Percentiles rank a stretch among this genome's conserved stretches.
Evolutionary conservation across 2,113 vertebrate species (phyloP).

Genomic region (Pseudopipra pipra): DNA sequence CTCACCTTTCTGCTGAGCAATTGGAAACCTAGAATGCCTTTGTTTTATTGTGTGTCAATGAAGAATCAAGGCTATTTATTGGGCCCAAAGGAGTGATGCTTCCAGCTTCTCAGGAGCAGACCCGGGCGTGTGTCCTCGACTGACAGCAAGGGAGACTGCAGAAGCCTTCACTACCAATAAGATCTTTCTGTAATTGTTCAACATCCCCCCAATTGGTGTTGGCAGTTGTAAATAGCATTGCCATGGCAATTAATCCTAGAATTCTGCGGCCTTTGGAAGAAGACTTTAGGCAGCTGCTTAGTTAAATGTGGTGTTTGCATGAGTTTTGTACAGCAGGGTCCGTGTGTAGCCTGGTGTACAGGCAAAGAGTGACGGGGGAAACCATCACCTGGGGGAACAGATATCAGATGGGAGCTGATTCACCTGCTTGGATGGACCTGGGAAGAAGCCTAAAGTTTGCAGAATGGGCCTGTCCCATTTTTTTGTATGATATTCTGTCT

Average conservation of each 20-base stretch:
- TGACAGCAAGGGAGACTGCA: background rate
- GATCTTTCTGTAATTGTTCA: background rate
- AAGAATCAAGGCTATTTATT: background rate
- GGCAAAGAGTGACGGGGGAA: background rate
- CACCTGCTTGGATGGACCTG: background rate
- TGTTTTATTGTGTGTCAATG: background rate
- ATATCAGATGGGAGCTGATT: background rate
- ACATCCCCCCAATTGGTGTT: background rate
- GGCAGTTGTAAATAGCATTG: background rate
- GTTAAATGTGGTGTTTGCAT: background rate
- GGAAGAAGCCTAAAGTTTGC: background rate
- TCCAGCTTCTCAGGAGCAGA: background rate
- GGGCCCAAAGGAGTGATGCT: background rate
- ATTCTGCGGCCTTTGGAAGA: conserved; percentile 25
- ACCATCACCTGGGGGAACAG: background rate
- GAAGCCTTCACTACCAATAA: background rate
- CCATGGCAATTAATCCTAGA: conserved; percentile 33
- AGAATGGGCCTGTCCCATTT: background rate
- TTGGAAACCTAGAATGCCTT: background rate
- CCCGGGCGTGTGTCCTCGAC: rapidly evolving
- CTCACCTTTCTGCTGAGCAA: background rate
- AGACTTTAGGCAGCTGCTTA: background rate
- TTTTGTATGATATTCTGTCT: background rate
- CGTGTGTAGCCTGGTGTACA: background rate
- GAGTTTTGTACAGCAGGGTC: background rate